Percentiles rank a stretch among this genome's conserved stretches.
Conservation (phyloP, 1,140 invertebrate genomes). For the Anastatus disparis region DNA sequence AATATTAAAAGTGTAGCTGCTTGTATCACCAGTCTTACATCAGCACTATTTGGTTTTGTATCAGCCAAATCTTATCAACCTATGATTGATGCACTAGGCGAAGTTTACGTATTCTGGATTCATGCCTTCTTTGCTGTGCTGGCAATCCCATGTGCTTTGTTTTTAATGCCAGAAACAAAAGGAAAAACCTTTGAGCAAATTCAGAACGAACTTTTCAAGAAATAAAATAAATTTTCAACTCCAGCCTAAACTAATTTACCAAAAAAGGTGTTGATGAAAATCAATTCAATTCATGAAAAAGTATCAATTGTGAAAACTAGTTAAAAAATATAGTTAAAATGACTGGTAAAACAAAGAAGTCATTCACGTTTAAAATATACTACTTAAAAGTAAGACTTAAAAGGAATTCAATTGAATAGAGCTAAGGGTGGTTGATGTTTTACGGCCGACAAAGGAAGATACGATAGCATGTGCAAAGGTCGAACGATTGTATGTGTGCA, state of each 20-base stretch:
- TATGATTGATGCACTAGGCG: conserved; percentile 77
- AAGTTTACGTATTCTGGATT: conserved; percentile 72
- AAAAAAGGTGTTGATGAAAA: too few species aligned
- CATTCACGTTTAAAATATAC: too few species aligned
- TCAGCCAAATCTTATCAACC: conserved; percentile 65
- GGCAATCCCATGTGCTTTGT: conserved; percentile 32
- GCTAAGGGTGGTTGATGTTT: neutral
- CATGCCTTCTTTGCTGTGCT: conserved; percentile 32
- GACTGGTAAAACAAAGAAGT: too few species aligned
- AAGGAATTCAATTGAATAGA: neutral
- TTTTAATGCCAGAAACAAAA: conserved; percentile 50
- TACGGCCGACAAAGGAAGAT: neutral
- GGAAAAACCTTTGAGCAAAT: conserved; percentile 51
- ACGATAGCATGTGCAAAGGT: neutral
- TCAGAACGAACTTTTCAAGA: conserved; percentile 22
- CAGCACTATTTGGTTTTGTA: conserved; percentile 72
- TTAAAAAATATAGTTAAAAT: too few species aligned
- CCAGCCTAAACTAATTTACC: too few species aligned
- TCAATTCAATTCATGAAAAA: too few species aligned
- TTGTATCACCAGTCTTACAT: conserved; percentile 75
- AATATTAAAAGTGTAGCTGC: conserved; percentile 75
- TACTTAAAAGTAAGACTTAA: too few species aligned
- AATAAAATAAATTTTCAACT: too few species aligned
- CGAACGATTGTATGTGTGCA: neutral
- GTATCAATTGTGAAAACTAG: too few species aligned